Evolutionary conservation across 2,797 vertebrate genomes (phyloP), one percentile per base, ranked within the genome.

Genomic region (Remorina albescens): DNA sequence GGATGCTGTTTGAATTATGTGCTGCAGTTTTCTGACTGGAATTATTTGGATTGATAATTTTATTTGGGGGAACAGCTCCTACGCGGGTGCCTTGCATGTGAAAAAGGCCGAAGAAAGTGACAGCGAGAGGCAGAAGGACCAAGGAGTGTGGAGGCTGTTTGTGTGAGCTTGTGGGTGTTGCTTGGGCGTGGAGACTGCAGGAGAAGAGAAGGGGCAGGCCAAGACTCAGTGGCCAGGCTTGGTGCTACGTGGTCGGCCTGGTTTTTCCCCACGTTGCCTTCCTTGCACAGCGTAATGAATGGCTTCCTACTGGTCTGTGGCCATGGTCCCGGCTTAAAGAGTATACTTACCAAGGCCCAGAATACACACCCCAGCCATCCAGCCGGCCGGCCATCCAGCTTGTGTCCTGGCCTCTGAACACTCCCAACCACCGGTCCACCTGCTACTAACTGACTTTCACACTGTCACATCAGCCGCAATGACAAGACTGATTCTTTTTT

Each of bases 291-390:
- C 66, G 81, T 94, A 95, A 95, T 95, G 93, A 95, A 93, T 95
- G 92, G 93, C 94, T 94, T 95, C 94, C 95, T 93, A 88, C 91
- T 91, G 90, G 92, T 88, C 86, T 94, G 92, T 90, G 91, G 92
- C 90, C 83, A 47, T 86, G 92, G 91, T 89, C 90, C 87, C 72
- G 88, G 81, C 90, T 89, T 93, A 93, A 94, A 94, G 88, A 92
- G 91, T 90, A 92, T 94, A 93, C 92, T 95, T 95, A 93, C 91
- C 85, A 82, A 76, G 82, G 90, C 91, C 86, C 88, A 91, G 90
- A 92, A 92, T 91, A 90, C 87, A 86, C 90, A 89, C 69, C 76
- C 86, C 86, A 84, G 82, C 78, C 84, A 86, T 76, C 71, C 78
- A 80, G 69, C 78, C 85, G 84, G 78, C 70, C 78, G 67, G 78